Base-by-base conservation (phyloP, 2,888 invertebrate species). In the Cheilosia pagana region DNA sequence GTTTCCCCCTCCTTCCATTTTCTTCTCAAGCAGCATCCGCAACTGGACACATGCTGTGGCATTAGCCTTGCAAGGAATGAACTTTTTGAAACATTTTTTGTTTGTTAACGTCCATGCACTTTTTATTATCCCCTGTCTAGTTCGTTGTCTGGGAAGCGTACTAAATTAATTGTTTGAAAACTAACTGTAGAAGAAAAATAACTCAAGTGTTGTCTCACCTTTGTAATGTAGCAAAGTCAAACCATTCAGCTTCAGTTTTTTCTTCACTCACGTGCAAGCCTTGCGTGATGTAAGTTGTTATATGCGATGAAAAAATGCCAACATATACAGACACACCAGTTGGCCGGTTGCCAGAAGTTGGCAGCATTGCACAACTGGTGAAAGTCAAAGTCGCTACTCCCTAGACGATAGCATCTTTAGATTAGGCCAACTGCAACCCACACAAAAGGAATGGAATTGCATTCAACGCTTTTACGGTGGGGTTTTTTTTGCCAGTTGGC, bases 401-500 rank as follows among this genome's bases (percentile, higher is more conserved):
- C 48, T 31, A 71, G 70, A 67, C 63, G 50, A 43, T 59, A 65
- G 50, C 63, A 57, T 63, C 60, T 60, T 50, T 6, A 57, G 53
- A 45, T 45, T 59, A 62, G 14, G 21, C 67, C 53, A 57, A 55
- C 62, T 62, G 62, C 48, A 65, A 78, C 72, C 65, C 52, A 72
- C 65, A 48, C 55, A 35, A 10, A 63, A 48, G 50, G 63, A 63
- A 70, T 65, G 78, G 60, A 76, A 74, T 68, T 78, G 72, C 78
- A 78, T 75, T 60, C 28, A 41, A 25, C 43, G 67, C 62, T 68
- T 78, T 78, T 50, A 8, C 28, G 2, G 1, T n/a, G 25, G 67
- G 28, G 67, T 67, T 68, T 82, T 53, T 72, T 62, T 77, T 74
- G 68, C 74, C 74, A 74, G 74, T 70, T 79, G 83, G 83, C 83